Conservation (phyloP, 2,797 vertebrate species). For the Eleutherodactylus coqui region DNA sequence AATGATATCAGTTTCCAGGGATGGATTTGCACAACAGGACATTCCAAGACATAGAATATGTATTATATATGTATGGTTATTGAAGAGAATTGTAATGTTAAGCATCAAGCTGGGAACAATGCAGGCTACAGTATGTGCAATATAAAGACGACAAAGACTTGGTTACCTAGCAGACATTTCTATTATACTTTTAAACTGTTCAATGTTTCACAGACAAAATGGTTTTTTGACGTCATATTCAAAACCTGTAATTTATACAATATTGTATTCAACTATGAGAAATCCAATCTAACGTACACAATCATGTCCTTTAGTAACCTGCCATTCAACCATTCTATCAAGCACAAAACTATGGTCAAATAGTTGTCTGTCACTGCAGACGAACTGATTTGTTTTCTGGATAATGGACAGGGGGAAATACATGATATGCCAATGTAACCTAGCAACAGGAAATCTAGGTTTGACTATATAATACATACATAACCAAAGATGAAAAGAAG, state of each 20-base stretch:
- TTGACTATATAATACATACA: slow-evolving; percentile 36
- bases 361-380: slow-evolving; percentile 5
- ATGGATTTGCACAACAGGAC: not conserved
- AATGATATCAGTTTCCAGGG: not conserved
- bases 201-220: not conserved
- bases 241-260: not conserved
- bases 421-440: slow-evolving; percentile 28
- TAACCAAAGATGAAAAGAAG: slow-evolving; percentile 37
- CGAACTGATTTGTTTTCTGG: slow-evolving; percentile 6
- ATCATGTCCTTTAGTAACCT: not conserved
- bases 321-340: not conserved
- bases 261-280: not conserved
- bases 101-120: not conserved
- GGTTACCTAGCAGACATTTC: not conserved
- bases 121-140: not conserved
- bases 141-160: not conserved
- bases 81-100: not conserved
- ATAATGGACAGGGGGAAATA: slow-evolving; percentile 25
- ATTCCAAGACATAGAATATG: not conserved
- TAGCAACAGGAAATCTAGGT: slow-evolving; percentile 41
- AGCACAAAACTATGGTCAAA: not conserved
- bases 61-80: not conserved
- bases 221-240: not conserved
- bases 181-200: not conserved
- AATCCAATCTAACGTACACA: not conserved